Evolutionary conservation across 1,140 invertebrate genomes (phyloP).

Genomic region (Calliphora vicina): DNA sequence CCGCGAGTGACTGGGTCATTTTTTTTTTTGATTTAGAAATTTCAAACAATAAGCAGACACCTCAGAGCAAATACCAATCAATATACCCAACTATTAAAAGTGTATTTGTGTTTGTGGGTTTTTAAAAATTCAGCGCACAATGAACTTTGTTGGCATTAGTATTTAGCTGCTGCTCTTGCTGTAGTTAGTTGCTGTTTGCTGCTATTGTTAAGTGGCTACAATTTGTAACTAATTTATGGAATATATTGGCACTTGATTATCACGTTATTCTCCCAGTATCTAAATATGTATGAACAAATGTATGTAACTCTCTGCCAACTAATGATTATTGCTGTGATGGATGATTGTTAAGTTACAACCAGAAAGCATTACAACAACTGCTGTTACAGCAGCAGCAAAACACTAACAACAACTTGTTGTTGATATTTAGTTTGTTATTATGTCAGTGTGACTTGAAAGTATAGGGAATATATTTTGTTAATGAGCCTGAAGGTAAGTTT

Average conservation of each 20-base stretch:
- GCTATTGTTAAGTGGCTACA: background rate
- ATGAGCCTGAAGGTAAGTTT: too few relatives aligned
- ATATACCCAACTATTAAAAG: background rate
- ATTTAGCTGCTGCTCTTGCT: background rate
- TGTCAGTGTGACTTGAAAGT: too few relatives aligned
- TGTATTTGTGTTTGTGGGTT: background rate
- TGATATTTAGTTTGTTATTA: background rate
- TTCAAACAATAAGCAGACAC: background rate
- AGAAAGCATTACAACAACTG: background rate
- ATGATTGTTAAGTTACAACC: background rate
- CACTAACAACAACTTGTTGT: background rate
- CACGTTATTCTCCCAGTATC: background rate
- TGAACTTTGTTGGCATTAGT: background rate
- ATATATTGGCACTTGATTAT: background rate
- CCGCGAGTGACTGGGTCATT: background rate
- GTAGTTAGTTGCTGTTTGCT: background rate
- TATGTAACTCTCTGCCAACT: background rate
- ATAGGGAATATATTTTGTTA: background rate
- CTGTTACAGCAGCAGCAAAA: background rate
- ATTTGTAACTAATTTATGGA: background rate
- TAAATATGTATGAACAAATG: too few relatives aligned
- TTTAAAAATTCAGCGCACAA: background rate
- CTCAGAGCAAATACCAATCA: background rate
- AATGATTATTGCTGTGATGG: background rate
- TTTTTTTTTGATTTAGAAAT: background rate